Evolutionary conservation across 1,140 invertebrate genomes (phyloP), one percentile per base, ranked within the genome.

Genomic region (Steinernema feltiae): DNA sequence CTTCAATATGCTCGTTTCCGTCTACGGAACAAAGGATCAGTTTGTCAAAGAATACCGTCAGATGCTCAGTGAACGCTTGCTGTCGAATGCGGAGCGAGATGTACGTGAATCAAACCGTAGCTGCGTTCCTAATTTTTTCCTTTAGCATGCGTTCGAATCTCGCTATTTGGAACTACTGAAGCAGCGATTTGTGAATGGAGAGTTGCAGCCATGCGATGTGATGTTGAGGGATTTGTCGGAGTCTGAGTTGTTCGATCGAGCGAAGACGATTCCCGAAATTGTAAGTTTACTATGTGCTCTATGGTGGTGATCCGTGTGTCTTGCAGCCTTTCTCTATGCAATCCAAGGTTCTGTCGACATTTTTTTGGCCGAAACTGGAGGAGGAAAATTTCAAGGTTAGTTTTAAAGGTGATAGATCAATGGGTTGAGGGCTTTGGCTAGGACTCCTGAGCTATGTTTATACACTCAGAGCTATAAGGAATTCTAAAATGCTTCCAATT

Each of bases 31-130:
- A 82, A 97, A 97, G 86, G 95, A 98, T 87, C 87, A 99, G 18
- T 99, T 99, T 89, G 94, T 99, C 0, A 96, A 97, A 85, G 97
- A 99, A 88, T 99, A 99, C 87, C 90, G 95, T 70, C 94, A 93
- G 24, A 88, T 99, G 0, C 88, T 99, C 72, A 94, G 95, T 7
- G 95, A 99, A 84, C 89, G 96, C 78, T 88, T 99, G 30, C 87
- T 98, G 0, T 91, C 92, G 0, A 93, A 93, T 86, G 91, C 92
- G 80, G 92, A 92, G 80, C 94, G 94, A 83, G 93, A 95, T 86
- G 93, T 83, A 69, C 79, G 74, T 53, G 74, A n/a, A 31, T 79
- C 32, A 32, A n/a, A 18, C 32, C 32, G 7, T 79, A 48, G 35
- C 1, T 15, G 3, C 15, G 15, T 21, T 77, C 15, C 35, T 41